phyloP scores from a whole-genome alignment of 1,140 invertebrate genomes.

The Samia ricini region DNA sequence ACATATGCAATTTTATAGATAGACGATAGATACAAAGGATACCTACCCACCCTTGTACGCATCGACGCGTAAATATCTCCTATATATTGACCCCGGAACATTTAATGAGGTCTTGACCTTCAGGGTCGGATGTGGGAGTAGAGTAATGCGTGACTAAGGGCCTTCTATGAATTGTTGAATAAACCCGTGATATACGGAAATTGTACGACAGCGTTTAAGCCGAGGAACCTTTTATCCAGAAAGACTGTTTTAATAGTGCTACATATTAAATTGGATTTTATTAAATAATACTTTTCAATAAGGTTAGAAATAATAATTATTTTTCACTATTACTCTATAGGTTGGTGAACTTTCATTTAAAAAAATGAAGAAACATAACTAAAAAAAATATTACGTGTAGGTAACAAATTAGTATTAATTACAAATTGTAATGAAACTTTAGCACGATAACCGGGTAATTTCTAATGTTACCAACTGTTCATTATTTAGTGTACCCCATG shows the following conservation, averaged over 20 bases:
- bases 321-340: no score
- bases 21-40: not conserved
- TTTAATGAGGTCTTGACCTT: slow-evolving; percentile 1
- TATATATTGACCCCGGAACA: not conserved
- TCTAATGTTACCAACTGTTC: no score
- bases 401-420: no score
- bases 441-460: no score
- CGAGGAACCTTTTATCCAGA: not conserved
- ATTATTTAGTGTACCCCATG: no score
- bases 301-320: no score
- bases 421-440: no score
- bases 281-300: not conserved
- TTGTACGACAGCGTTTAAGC: not conserved
- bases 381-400: no score
- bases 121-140: not conserved
- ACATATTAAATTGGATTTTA: not conserved
- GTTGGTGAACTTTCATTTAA: no score
- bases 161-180: not conserved
- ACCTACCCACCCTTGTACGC: not conserved
- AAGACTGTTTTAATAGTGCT: not conserved
- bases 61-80: slow-evolving; percentile 1
- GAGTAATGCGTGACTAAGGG: not conserved
- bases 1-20: not conserved
- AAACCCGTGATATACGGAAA: not conserved
- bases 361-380: no score